These are phyloP conservation scores for Hippopotamyrus pictus DNA, from an alignment of 2,797 vertebrate genomes.

Conservation along the genomic window DNA sequence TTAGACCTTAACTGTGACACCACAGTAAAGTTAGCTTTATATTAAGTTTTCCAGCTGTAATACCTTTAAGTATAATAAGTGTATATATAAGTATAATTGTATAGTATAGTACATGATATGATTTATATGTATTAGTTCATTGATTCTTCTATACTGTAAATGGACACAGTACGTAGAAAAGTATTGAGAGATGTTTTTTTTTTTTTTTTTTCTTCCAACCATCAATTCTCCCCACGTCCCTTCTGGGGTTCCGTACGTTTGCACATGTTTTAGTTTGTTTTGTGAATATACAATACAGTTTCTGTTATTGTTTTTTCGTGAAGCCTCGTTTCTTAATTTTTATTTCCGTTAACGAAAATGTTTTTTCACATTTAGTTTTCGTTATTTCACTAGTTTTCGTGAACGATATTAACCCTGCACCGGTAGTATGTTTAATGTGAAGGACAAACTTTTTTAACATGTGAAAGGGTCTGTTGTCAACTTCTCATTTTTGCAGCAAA, in stretches of 20 bases:
- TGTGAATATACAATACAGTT: background rate
- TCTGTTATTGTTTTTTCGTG: background rate
- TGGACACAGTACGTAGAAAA: background rate
- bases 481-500: conserved; percentile 64
- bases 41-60: background rate
- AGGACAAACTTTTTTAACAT: background rate
- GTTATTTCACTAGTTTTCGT: background rate
- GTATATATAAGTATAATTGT: too few relatives aligned
- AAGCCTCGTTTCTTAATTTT: background rate
- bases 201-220: too few relatives aligned
- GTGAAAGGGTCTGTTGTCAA: background rate
- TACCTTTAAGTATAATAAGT: background rate
- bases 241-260: background rate
- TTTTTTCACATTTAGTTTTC: background rate
- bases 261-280: background rate
- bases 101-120: background rate
- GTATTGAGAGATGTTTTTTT: too few relatives aligned
- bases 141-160: background rate
- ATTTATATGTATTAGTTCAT: background rate
- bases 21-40: background rate
- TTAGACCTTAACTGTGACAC: background rate
- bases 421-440: background rate
- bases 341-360: background rate
- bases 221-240: too few relatives aligned
- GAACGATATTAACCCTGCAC: background rate